phyloP scores from a whole-genome alignment of 2,888 invertebrate species.

The Volucella zonaria region DNA sequence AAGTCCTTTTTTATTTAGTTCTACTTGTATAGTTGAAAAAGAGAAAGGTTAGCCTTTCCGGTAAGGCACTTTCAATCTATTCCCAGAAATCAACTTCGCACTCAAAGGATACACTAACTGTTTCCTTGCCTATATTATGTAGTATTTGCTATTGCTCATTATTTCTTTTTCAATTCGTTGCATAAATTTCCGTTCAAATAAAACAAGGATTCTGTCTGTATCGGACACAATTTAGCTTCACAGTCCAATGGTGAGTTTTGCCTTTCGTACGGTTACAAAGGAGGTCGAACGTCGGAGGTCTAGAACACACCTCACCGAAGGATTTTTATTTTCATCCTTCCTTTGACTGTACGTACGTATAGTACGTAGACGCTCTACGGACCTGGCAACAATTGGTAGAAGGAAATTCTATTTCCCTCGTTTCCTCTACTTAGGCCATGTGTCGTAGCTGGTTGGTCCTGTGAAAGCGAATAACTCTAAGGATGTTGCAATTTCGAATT shows the following conservation, averaged over 20 bases:
- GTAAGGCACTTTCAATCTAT: too few species aligned
- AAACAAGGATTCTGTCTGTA: constrained; percentile 5
- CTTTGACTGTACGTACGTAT: background rate
- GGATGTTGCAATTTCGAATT: constrained; percentile 6
- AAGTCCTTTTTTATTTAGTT: too few species aligned
- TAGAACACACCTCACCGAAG: background rate
- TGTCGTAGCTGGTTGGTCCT: constrained; percentile 2
- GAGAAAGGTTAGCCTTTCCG: too few species aligned
- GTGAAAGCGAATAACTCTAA: background rate
- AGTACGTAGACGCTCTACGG: background rate
- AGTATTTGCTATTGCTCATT: constrained; percentile 4
- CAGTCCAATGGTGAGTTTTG: too few species aligned
- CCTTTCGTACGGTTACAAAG: constrained; percentile 3
- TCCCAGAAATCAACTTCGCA: background rate
- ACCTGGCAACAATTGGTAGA: constrained; percentile 35
- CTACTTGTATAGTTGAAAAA: too few species aligned
- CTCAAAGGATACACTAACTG: constrained; percentile 3
- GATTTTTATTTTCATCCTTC: background rate
- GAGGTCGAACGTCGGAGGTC: background rate
- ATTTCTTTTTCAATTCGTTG: constrained; percentile 32
- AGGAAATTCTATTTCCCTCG: constrained; percentile 40
- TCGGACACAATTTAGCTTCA: background rate
- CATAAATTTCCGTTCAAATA: constrained; percentile 23
- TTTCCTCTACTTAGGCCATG: constrained; percentile 16
- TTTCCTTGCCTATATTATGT: background rate